Percentiles rank a stretch among this genome's conserved stretches.
Evolutionary conservation across 2,888 invertebrate genomes (phyloP).

Genomic region (Drosophila recens): DNA sequence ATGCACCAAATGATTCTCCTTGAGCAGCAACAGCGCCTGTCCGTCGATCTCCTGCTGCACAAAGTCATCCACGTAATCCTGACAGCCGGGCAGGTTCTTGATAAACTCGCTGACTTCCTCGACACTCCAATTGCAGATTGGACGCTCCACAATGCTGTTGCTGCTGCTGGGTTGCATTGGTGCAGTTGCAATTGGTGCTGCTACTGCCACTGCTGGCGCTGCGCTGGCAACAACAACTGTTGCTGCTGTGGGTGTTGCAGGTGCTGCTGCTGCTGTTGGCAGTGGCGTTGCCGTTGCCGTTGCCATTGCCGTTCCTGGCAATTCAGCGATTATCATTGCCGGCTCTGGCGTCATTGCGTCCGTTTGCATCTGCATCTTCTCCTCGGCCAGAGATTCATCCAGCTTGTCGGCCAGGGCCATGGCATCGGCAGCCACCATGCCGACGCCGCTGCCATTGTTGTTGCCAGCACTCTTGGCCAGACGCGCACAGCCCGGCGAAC

Average conservation of each 20-base stretch:
- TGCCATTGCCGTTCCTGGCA: slow-evolving; percentile 7
- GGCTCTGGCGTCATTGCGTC: slow-evolving; percentile 46
- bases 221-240: slow-evolving; percentile 6
- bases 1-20: slow-evolving; percentile 97
- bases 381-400: slow-evolving; percentile 74
- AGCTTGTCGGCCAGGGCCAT: slow-evolving; percentile 66
- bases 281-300: slow-evolving; percentile 3
- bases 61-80: slow-evolving; percentile 97
- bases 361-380: slow-evolving; percentile 75
- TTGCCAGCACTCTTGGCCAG: slow-evolving; percentile 82
- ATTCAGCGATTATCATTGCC: slow-evolving; percentile 22
- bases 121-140: slow-evolving; percentile 88
- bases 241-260: background rate
- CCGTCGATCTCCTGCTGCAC: slow-evolving; percentile 98
- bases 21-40: slow-evolving; percentile 95
- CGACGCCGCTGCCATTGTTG: slow-evolving; percentile 38
- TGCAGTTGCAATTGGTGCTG: background rate
- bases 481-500: slow-evolving; percentile 89
- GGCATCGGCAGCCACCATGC: slow-evolving; percentile 57
- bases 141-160: slow-evolving; percentile 64
- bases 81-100: slow-evolving; percentile 94
- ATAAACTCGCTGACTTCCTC: slow-evolving; percentile 96
- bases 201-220: slow-evolving; percentile 4
- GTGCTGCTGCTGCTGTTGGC: slow-evolving; percentile 15
- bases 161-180: slow-evolving; percentile 30